These are phyloP conservation scores for Cyclophora albipunctata DNA, from an alignment of 2,888 invertebrate species.

Conservation along the genomic window DNA sequence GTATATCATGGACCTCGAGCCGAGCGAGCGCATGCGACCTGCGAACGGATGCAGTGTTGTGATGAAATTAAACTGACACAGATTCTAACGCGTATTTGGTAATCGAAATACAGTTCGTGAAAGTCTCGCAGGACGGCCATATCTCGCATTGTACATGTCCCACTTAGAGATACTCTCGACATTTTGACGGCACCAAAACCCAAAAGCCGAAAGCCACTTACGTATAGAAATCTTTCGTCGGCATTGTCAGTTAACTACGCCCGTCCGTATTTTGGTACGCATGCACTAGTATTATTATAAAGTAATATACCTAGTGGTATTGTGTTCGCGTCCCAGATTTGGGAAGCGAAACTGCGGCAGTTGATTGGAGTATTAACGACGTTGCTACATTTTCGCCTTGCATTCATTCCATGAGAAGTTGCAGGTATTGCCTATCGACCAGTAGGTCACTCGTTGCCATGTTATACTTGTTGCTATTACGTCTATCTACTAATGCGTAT, in stretches of 20 bases:
- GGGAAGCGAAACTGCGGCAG: conserved; percentile 63
- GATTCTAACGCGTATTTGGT: conserved; percentile 74
- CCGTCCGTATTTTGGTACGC: conserved; percentile 32
- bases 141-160: conserved; percentile 65
- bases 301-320: conserved; percentile 25
- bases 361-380: conserved; percentile 62
- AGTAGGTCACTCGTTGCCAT: conserved; percentile 54
- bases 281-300: conserved; percentile 36
- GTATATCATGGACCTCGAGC: conserved; percentile 10
- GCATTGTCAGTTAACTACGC: conserved; percentile 45
- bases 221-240: conserved; percentile 50
- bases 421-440: conserved; percentile 57
- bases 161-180: conserved; percentile 58
- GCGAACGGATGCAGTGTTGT: conserved; percentile 65
- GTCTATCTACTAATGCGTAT: conserved; percentile 16
- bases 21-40: conserved; percentile 47
- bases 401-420: conserved; percentile 69
- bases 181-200: conserved; percentile 66
- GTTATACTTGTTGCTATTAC: conserved; percentile 29
- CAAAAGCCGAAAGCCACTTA: conserved; percentile 59
- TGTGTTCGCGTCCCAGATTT: conserved; percentile 64
- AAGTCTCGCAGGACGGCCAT: conserved; percentile 69
- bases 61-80: conserved; percentile 76
- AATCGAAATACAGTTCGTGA: conserved; percentile 71
- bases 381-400: conserved; percentile 70